These are phyloP conservation scores for Chorisops tibialis DNA, from an alignment of 2,888 invertebrate species.

Conservation along the genomic window DNA sequence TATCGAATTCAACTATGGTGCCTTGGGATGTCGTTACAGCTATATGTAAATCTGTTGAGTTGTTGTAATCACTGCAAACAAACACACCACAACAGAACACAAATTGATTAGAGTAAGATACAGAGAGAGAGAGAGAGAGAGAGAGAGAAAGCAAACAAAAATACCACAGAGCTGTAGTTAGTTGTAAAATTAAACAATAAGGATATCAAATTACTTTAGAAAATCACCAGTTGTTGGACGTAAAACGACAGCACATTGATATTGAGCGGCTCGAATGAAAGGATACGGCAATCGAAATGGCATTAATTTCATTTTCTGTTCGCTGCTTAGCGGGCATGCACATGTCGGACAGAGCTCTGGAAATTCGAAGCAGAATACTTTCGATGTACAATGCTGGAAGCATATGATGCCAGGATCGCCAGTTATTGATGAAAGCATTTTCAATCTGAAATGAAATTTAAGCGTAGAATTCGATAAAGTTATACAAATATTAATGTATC, in stretches of 20 bases:
- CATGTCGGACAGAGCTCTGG: conserved; percentile 79
- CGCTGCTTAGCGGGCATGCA: conserved; percentile 58
- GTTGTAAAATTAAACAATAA: conserved; percentile 10
- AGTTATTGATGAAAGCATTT: conserved; percentile 42
- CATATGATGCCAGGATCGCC: conserved; percentile 80
- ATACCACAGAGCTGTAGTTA: neutral
- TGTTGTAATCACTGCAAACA: conserved; percentile 68
- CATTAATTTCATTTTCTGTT: conserved; percentile 59
- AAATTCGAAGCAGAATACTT: conserved; percentile 77
- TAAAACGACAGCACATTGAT: conserved; percentile 78
- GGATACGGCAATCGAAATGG: conserved; percentile 86
- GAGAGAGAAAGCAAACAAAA: neutral
- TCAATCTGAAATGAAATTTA: conserved; percentile 31
- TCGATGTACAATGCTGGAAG: conserved; percentile 82
- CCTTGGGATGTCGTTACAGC: conserved; percentile 82
- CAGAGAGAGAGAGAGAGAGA: neutral
- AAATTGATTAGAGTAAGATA: neutral
- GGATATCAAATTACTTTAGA: conserved; percentile 64
- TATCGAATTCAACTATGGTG: conserved; percentile 80
- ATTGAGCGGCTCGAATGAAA: conserved; percentile 75
- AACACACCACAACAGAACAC: conserved; percentile 1
- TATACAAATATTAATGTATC: conserved; percentile 10
- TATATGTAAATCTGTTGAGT: conserved; percentile 83
- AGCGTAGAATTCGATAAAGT: too few species aligned
- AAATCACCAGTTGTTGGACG: conserved; percentile 87